Base-by-base conservation (phyloP, 1,140 invertebrate genomes). In the Gryllus bimaculatus region DNA sequence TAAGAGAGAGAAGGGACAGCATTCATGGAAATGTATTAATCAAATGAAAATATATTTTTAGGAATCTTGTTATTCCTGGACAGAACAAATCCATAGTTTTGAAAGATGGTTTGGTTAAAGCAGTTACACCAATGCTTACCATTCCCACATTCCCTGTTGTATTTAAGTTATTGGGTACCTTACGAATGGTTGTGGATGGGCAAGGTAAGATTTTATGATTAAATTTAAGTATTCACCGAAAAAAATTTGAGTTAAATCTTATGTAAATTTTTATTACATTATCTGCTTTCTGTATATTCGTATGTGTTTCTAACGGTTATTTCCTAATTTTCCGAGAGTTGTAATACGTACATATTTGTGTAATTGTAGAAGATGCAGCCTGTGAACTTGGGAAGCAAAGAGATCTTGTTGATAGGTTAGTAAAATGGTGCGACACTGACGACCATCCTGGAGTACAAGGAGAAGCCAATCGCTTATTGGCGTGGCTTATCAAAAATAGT, bases 401-500 rank as follows among this genome's bases (percentile, higher is more conserved):
- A 74, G 88, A 88, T 47, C 89, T 94, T 77, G 84, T 94, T 18
- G 85, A 87, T 20, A 88, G 90, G 83, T 84, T 92, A 74, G 91
- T 94, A n/a, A 88, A 91, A 75, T 96, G 94, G 94, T 94, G 93
- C 83, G 87, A 86, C 79, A 92, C 92, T 47, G 92, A 92, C 48
- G 93, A 93, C 83, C 93, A 94, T 87, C 90, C 93, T 73, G 94
- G 94, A 15, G 94, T 96, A 0, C 92, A 94, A 84, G 94, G 93
- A 4, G 95, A 96, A 89, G 93, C 95, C 18, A 90, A 91, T 82
- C 89, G 95, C 73, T 88, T 96, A 13, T 86, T 96, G 75, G 93
- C 94, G 79, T 95, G 93, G 91, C 86, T 94, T 18, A 89, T 95
- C 49, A 95, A 93, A 84, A 93, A 94, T 83, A 91, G 90, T 82